Percentiles rank a stretch among this genome's conserved stretches.
These are phyloP conservation scores for Camelus bactrianus DNA, from an alignment of 2,113 vertebrate species.

Conservation along the genomic window DNA sequence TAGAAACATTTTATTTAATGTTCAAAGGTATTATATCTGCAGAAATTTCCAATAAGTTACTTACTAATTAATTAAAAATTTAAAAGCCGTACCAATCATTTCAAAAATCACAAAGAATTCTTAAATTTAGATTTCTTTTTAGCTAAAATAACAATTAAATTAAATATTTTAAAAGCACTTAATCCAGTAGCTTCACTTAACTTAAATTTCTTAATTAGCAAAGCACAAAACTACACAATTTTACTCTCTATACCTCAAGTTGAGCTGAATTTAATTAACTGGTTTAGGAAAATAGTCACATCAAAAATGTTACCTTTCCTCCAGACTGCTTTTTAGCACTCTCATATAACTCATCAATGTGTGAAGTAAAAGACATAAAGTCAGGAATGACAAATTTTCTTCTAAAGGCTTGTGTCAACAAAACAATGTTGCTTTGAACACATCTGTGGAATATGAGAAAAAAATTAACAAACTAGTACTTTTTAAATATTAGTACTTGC, in stretches of 20 bases:
- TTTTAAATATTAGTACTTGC: neutral
- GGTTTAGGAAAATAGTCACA: conserved; percentile 31
- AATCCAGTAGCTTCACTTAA: neutral
- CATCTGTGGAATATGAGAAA: conserved; percentile 89
- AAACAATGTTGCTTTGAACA: conserved; percentile 99
- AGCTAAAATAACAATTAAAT: conserved; percentile 7
- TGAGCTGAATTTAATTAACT: neutral
- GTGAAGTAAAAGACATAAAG: conserved; percentile 96
- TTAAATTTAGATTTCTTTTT: neutral
- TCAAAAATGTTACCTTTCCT: conserved; percentile 91
- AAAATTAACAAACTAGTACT: conserved; percentile 3
- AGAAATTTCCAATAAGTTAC: conserved; percentile 6
- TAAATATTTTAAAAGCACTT: conserved; percentile 48
- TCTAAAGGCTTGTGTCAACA: conserved; percentile 98
- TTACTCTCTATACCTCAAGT: neutral
- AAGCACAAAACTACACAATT: neutral
- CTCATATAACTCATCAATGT: conserved; percentile 96
- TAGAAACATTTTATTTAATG: conserved; percentile 41
- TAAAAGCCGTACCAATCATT: neutral
- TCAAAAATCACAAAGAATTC: conserved; percentile 53
- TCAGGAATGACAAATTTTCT: conserved; percentile 99
- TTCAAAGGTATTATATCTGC: neutral
- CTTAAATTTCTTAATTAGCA: conserved; percentile 41
- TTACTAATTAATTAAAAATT: conserved; percentile 8
- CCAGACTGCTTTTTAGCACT: conserved; percentile 95